A percentile compares a stretch with the other conserved stretches of the same genome.
These are phyloP conservation scores for Crotalus helleri DNA, from an alignment of 2,113 vertebrate genomes.

Conservation along the genomic window DNA sequence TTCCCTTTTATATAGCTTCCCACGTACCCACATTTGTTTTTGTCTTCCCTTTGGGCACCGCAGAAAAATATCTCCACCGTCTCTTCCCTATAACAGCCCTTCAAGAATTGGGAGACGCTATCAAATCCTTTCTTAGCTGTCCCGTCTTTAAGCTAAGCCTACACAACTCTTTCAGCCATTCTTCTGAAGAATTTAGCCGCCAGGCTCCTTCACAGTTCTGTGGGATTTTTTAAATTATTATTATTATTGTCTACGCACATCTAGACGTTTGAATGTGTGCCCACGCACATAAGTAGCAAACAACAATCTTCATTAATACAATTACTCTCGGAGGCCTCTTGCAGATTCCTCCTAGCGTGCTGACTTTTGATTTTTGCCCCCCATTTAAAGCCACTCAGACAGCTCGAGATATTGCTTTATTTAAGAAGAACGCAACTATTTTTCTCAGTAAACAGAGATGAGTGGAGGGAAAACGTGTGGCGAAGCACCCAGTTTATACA, in stretches of 20 bases:
- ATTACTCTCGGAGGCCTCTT: background rate
- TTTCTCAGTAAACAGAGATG: background rate
- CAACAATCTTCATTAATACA: background rate
- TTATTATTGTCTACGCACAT: background rate
- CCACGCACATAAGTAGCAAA: background rate
- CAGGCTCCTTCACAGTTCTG: background rate
- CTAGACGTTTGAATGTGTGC: background rate
- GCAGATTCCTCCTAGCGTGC: background rate
- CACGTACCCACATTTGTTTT: background rate
- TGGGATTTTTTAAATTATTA: background rate
- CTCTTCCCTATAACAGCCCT: background rate
- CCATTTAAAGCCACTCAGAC: background rate
- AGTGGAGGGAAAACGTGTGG: background rate
- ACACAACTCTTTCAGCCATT: background rate
- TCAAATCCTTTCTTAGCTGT: background rate
- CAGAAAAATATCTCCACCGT: background rate
- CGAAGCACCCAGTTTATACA: background rate
- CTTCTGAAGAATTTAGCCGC: background rate
- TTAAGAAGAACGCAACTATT: background rate
- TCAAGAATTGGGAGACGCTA: background rate
- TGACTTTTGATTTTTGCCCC: background rate
- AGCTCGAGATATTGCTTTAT: background rate
- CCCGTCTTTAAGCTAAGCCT: background rate
- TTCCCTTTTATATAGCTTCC: background rate
- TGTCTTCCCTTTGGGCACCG: background rate